Evolutionary conservation across 2,113 vertebrate species (phyloP), one percentile per base, ranked within the genome.

Genomic region (Sinocyclocheilus anophthalmus): DNA sequence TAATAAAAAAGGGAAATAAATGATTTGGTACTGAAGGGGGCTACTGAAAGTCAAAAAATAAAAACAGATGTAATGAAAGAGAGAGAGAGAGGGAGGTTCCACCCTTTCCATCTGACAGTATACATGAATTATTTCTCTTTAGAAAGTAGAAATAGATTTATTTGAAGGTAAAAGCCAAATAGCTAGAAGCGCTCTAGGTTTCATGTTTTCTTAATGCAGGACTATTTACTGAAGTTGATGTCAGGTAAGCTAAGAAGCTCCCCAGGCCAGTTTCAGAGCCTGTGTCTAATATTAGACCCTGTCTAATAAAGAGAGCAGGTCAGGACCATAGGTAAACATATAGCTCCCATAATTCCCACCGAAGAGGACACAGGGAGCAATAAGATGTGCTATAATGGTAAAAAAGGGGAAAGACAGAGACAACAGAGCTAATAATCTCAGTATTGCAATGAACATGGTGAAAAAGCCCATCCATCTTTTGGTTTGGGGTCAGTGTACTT

Each of bases 401-500:
- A 24, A 83, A 48, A 77, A 24, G 61, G 11, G 77, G 30, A 57
- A 57, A 72, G 22, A 26, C 73, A 83, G 57, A 77, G 82, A 89
- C 83, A 77, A 76, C 76, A 61, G 59, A 69, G 61, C 55, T 86
- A 84, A 86, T 79, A 84, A 84, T 80, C 67, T 86, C 45, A 61
- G 48, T 55, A 82, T 82, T 59, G 50, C 80, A 70, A 83, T 45
- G 70, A 79, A 76, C n/a, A 65, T n/a, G 42, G 59, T 63, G 55
- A 84, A 75, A 79, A 63, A 75, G 76, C 8, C n/a, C 22, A 89
- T 84, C 82, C 26, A 57, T 82, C 85, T 70, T 65, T 20, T 26
- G 82, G 69, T 42, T 84, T 79, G 81, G 78, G 59, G 78, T 69
- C 72, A 85, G 72, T 50, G 37, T 63, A 75, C 69, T 50, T 81